These are phyloP conservation scores for Lerista edwardsae DNA, from an alignment of 2,797 vertebrate species.

Conservation along the genomic window DNA sequence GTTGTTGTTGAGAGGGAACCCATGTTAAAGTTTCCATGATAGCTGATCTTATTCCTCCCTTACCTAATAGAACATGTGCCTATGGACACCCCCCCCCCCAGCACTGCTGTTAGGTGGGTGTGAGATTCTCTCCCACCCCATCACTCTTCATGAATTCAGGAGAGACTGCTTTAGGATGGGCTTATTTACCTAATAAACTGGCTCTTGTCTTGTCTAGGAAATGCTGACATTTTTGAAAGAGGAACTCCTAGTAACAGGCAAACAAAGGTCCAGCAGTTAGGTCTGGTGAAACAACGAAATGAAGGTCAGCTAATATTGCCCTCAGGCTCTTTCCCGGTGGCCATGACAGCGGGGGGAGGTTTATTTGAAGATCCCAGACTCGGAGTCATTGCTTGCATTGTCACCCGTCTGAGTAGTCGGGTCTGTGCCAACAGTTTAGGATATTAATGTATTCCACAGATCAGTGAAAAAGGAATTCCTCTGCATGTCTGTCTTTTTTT, in stretches of 20 bases:
- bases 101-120: constrained; percentile 11
- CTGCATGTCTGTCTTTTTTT: constrained; percentile 75
- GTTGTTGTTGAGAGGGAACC: neutral
- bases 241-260: constrained; percentile 96
- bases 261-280: constrained; percentile 88
- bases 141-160: constrained; percentile 71
- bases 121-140: too few species aligned
- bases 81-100: constrained; percentile 51
- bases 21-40: constrained; percentile 38
- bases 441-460: constrained; percentile 93
- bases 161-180: constrained; percentile 80
- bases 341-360: constrained; percentile 87
- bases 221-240: constrained; percentile 84
- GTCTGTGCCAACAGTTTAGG: constrained; percentile 86
- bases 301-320: constrained; percentile 89
- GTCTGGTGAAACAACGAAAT: constrained; percentile 92
- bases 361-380: constrained; percentile 99
- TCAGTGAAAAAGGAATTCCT: constrained; percentile 87
- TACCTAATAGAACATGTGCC: constrained; percentile 55
- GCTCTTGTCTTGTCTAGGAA: constrained; percentile 81
- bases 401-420: constrained; percentile 80
- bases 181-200: constrained; percentile 87
- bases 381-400: constrained; percentile 90
- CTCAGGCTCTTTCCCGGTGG: constrained; percentile 86
- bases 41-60: constrained; percentile 45